Evolutionary conservation across 2,888 invertebrate genomes (phyloP).

Genomic region (Amitus sp.): DNA sequence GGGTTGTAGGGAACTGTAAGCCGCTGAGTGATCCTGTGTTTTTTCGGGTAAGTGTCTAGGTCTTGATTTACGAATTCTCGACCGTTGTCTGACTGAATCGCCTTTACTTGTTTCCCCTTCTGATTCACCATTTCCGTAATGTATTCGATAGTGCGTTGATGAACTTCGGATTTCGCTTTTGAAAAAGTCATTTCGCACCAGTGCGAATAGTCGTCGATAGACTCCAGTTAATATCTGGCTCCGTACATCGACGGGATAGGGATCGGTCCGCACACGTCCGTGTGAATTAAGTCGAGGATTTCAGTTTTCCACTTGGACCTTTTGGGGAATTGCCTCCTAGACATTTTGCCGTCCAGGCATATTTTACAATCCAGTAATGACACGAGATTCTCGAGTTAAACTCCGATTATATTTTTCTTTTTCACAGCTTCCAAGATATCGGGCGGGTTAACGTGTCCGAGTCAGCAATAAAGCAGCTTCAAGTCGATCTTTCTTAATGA

Average conservation of each 20-base stretch:
- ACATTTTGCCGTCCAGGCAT: conserved; percentile 19
- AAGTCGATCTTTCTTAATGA: too few species aligned
- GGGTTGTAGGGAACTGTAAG: conserved; percentile 30
- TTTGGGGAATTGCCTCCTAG: conserved; percentile 18
- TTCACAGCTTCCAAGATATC: too few species aligned
- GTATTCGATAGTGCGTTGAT: conserved; percentile 18
- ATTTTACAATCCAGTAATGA: conserved; percentile 20
- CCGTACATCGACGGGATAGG: conserved; percentile 16
- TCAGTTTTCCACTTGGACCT: background rate
- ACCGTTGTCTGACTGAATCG: conserved; percentile 24
- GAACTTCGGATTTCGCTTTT: conserved; percentile 20
- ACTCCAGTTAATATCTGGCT: conserved; percentile 22
- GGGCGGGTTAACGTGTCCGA: too few species aligned
- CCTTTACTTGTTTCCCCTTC: conserved; percentile 25
- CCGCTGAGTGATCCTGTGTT: conserved; percentile 18
- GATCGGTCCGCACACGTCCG: conserved; percentile 28
- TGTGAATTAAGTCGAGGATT: conserved; percentile 20
- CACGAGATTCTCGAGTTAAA: background rate
- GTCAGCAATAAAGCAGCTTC: too few species aligned
- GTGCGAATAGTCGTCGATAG: conserved; percentile 18
- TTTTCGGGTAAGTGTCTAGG: conserved; percentile 8
- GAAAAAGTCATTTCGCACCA: conserved; percentile 25
- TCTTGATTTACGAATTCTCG: conserved; percentile 21
- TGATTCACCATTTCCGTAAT: conserved; percentile 21
- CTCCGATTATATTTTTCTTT: conserved; percentile 20